Base-by-base conservation (phyloP, 2,797 vertebrate genomes). In the Tangara arthus region DNA sequence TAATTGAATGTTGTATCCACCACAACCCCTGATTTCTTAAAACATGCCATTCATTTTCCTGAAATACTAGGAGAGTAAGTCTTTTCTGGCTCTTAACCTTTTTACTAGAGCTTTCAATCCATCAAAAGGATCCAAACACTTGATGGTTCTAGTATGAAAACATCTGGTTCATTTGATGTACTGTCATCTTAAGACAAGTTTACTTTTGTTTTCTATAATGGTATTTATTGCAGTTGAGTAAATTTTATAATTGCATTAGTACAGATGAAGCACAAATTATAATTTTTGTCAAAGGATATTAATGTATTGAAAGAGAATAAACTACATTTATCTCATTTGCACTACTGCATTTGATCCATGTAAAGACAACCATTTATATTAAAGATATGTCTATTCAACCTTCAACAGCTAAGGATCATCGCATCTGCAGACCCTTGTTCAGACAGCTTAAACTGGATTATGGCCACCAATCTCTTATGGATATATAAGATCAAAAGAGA, bases 1-100 rank as follows among this genome's bases (percentile, higher is more conserved):
- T 95, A 97, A 97, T 92, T 97, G 94, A 95, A 96, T 93, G 79
- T 61, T 89, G 66, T 53, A 95, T 64, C 78, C 89, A 87, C 49
- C 59, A 78, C 57, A 91, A 46, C 14, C 47, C 77, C 24, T 39
- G 80, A 53, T 88, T 96, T 87, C 78, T 95, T 82, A 81, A 88
- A 96, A 61, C 32, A 68, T 68, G 50, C 19, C 66, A 79, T 89
- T 75, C 32, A 16, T 88, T 89, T 87, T 90, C 68, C 63, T 82
- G 21, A 63, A 53, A 39, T 86, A 35, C 50, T 39, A 53, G 49
- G 22, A 81, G 2, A 84, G 4, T 35, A 69, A 78, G 37, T 41
- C 10, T 81, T 20, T 61, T 56, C 47, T 73, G 35, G 18, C 26
- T 93, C n/a, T 63, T 55, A 88, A 66, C 10, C 5, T 20, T 61